phyloP scores from a whole-genome alignment of 2,888 invertebrate genomes.

The Leucoma salicis region DNA sequence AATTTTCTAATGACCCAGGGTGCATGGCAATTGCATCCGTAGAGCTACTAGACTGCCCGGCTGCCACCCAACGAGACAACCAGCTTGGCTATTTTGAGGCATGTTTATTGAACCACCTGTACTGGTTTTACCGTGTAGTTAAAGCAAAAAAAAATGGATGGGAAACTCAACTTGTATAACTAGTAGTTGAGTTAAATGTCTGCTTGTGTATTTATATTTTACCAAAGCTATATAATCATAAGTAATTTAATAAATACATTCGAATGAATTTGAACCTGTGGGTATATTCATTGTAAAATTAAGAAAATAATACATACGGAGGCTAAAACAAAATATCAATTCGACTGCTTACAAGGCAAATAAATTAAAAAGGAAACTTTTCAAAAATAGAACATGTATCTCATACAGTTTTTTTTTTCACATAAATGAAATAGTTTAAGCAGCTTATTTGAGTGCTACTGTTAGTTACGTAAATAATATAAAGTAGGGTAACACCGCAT shows the following conservation, averaged over 20 bases:
- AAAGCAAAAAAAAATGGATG: background rate
- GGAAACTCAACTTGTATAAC: background rate
- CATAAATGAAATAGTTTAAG: no score
- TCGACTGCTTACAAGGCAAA: no score
- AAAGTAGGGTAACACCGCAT: background rate
- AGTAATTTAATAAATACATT: no score
- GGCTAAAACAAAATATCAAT: no score
- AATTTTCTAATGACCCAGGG: constrained; percentile 19
- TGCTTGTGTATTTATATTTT: no score
- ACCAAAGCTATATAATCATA: no score
- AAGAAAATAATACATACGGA: no score
- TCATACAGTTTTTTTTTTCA: no score
- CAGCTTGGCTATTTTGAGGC: constrained; percentile 26
- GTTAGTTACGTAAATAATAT: constrained; percentile 14
- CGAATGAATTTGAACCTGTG: no score
- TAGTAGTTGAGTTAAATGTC: background rate
- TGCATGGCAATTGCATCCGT: constrained; percentile 42
- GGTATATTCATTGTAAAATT: no score
- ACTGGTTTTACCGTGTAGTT: background rate
- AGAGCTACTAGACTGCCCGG: constrained; percentile 57
- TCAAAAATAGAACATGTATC: no score
- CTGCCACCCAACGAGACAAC: constrained; percentile 44
- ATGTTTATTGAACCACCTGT: constrained; percentile 3
- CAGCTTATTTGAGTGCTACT: background rate
- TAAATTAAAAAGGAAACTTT: no score